These are phyloP conservation scores for Erethizon dorsatum DNA, from an alignment of 2,797 vertebrate species.

Conservation along the genomic window DNA sequence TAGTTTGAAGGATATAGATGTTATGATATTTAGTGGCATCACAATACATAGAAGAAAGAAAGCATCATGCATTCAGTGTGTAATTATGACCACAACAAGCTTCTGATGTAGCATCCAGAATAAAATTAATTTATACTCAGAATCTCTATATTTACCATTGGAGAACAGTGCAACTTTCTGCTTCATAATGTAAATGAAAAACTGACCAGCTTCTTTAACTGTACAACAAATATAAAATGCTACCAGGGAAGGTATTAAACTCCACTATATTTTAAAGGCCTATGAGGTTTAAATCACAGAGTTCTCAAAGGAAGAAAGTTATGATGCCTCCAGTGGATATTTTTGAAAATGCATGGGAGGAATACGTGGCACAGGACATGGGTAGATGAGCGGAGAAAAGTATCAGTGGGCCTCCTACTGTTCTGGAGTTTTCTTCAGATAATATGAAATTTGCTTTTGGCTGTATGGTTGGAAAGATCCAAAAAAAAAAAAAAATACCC, in stretches of 20 bases:
- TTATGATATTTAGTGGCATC: not conserved
- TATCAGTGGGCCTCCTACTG: not conserved
- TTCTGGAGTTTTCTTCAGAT: not conserved
- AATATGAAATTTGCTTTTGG: conserved; percentile 42
- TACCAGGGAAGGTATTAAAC: conserved; percentile 13
- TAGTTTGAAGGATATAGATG: not conserved
- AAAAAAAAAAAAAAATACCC: not conserved
- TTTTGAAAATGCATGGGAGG: not conserved
- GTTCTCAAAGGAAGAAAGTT: not conserved
- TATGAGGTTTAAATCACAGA: not conserved
- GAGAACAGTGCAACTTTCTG: not conserved
- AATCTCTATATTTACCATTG: not conserved
- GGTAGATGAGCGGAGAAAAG: not conserved
- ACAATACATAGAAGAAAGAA: not conserved
- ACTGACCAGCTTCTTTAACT: not conserved
- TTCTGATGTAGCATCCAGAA: not conserved
- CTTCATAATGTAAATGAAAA: not conserved
- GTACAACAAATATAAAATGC: not conserved
- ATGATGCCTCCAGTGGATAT: not conserved
- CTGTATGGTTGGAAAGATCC: not conserved
- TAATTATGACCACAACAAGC: not conserved
- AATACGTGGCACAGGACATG: not conserved
- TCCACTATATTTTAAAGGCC: not conserved
- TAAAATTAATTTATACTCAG: conserved; percentile 10
- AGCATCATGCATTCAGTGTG: not conserved